phyloP scores from a whole-genome alignment of 2,113 vertebrate genomes.

The Silurus asotus region DNA sequence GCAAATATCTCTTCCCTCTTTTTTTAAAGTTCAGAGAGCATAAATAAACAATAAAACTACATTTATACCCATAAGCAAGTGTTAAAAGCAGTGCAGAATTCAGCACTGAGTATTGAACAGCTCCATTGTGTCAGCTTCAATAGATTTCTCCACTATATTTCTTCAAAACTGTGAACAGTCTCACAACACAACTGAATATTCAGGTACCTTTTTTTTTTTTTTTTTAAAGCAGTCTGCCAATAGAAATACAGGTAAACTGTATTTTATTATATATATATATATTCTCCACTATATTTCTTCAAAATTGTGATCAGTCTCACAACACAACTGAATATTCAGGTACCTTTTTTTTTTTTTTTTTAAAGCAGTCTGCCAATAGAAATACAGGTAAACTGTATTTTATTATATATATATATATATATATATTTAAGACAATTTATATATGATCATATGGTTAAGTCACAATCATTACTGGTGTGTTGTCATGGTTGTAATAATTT shows the following conservation, averaged over 20 bases:
- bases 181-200: not conserved
- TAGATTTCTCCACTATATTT: too few species aligned
- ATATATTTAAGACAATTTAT: not conserved
- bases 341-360: not conserved
- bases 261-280: not conserved
- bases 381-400: not conserved
- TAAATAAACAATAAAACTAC: not conserved
- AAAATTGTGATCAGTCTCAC: not conserved
- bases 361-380: not conserved
- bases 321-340: not conserved
- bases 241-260: not conserved
- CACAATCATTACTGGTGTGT: not conserved
- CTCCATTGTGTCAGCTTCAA: not conserved
- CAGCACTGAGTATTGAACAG: conserved; percentile 5
- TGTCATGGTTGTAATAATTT: not conserved
- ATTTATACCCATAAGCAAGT: not conserved
- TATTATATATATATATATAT: not conserved
- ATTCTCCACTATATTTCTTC: too few species aligned
- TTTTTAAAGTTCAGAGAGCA: not conserved
- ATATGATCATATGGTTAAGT: not conserved
- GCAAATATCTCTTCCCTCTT: not conserved
- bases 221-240: not conserved
- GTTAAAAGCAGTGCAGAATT: not conserved
- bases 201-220: not conserved
- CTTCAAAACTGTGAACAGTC: too few species aligned